Evolutionary conservation across 2,888 invertebrate genomes (phyloP).

Genomic region (Pterostichus madidus): DNA sequence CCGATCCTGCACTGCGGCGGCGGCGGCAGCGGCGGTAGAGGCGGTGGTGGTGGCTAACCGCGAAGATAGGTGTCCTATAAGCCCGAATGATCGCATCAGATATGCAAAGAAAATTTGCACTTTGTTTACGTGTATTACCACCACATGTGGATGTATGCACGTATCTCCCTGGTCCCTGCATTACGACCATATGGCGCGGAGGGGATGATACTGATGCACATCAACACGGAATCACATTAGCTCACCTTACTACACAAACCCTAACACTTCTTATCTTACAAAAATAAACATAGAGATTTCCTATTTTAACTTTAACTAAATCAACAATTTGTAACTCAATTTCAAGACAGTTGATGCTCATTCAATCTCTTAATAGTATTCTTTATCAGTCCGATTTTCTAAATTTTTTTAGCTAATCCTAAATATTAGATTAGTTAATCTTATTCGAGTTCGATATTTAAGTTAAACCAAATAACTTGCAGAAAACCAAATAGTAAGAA

Average conservation of each 20-base stretch:
- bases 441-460: no score
- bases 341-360: not conserved
- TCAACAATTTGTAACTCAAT: no score
- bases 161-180: constrained; percentile 24
- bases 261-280: not conserved
- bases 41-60: constrained; percentile 20
- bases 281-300: not conserved
- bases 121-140: constrained; percentile 74
- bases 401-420: no score
- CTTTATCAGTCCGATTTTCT: no score
- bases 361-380: no score
- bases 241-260: constrained; percentile 6
- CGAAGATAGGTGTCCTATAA: constrained; percentile 51
- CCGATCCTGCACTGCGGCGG: not conserved
- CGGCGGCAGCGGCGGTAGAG: no score
- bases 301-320: no score
- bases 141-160: constrained; percentile 33
- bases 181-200: constrained; percentile 18
- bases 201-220: not conserved
- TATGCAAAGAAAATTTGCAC: constrained; percentile 76
- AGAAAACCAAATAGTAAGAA: no score
- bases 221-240: not conserved
- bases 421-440: no score
- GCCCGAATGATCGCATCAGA: constrained; percentile 73
- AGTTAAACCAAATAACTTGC: no score